Conservation (phyloP, 1,140 invertebrate species). For the Lanistes nyassanus region DNA sequence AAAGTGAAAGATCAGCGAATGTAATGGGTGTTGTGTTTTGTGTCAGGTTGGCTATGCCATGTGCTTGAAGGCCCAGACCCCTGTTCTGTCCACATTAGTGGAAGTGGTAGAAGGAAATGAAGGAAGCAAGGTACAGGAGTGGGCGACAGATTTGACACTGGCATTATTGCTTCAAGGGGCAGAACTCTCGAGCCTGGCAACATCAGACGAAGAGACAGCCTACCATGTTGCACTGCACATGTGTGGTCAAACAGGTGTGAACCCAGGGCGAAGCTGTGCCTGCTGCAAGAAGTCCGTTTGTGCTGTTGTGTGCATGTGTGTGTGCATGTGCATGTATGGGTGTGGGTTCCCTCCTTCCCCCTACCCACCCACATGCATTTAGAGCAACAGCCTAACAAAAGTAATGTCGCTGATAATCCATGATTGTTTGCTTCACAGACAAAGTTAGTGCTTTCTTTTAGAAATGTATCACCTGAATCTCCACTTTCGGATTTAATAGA, state of each 20-base stretch:
- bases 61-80: not conserved
- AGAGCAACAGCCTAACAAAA: too few species aligned
- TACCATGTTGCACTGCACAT: conserved; percentile 16
- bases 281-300: too few species aligned
- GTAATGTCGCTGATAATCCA: too few species aligned
- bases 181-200: not conserved
- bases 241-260: conserved; percentile 15
- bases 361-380: too few species aligned
- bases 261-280: too few species aligned
- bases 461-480: too few species aligned
- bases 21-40: not conserved
- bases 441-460: too few species aligned
- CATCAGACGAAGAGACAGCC: conserved; percentile 13
- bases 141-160: conserved; percentile 18
- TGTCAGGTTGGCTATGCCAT: conserved; percentile 21
- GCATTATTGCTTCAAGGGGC: conserved; percentile 21
- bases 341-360: too few species aligned
- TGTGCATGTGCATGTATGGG: too few species aligned
- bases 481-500: too few species aligned
- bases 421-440: too few species aligned
- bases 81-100: conserved; percentile 8
- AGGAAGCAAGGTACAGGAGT: not conserved
- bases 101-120: not conserved
- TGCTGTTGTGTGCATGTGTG: too few species aligned
- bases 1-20: not conserved